Evolutionary conservation across 1,140 invertebrate genomes (phyloP), one percentile per base, ranked within the genome.

Genomic region (Listronotus oregonensis): DNA sequence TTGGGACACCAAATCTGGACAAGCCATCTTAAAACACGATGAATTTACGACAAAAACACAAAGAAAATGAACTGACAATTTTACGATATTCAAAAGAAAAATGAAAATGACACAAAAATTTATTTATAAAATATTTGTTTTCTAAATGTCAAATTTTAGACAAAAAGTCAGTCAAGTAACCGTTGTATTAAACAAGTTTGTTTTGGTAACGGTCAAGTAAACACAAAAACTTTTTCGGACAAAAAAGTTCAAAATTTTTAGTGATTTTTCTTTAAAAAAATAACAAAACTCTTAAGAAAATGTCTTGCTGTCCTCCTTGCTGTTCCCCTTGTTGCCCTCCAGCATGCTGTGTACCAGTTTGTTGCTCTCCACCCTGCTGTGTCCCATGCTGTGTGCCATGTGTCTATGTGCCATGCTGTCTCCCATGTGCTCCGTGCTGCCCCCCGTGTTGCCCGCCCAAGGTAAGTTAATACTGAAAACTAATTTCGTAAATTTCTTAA

Each of bases 271-370:
- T 37, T 18, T 32, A 43, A 49, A 46, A 10, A 46, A 65, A 7
- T 51, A 43, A 51, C 14, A 32, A 58, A 31, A 15, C 52, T 34
- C 34, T 47, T 27, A 44, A 12, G 40, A 70, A 60, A 49, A 71
- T 71, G 67, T 66, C 64, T 67, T 61, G 67, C 60, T 66, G 67
- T 17, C 32, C 31, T 55, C 64, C 67, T 64, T 64, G 21, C 52
- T 56, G 64, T 17, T 64, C 64, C n/a, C 61, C 61, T 27, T 54
- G 52, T 47, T 70, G 64, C 32, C 51, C 60, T 42, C 64, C 59
- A 40, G 64, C 64, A 21, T 71, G 67, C 57, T 71, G 70, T 32
- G 47, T 64, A 15, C 70, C 67, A 3, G 21, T 27, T 1, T 27
- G 21, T 27, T 70, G 67, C 46, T 71, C 68, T 50, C 58, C 64